Evolutionary conservation across 2,888 invertebrate genomes (phyloP).

Genomic region (Chromoteleia sp.): DNA sequence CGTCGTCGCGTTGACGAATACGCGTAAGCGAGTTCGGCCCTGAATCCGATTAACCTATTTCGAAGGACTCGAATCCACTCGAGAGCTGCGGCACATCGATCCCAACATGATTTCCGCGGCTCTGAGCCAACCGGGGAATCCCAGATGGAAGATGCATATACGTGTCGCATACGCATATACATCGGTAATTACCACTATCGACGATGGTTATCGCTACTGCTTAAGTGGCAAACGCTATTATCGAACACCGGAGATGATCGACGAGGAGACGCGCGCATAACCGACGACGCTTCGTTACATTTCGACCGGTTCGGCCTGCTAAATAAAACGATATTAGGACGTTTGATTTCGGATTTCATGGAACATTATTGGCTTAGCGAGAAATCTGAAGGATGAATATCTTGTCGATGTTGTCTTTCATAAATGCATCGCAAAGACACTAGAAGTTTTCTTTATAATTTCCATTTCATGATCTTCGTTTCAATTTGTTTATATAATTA

Average conservation of each 20-base stretch:
- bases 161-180: constrained; percentile 67
- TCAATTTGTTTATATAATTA: too few relatives aligned
- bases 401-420: too few relatives aligned
- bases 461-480: too few relatives aligned
- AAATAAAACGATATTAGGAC: constrained; percentile 43
- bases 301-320: constrained; percentile 11
- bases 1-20: constrained; percentile 27
- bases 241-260: constrained; percentile 69
- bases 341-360: constrained; percentile 26
- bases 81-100: constrained; percentile 68
- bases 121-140: constrained; percentile 54
- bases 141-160: constrained; percentile 65
- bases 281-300: constrained; percentile 30
- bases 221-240: constrained; percentile 71
- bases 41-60: constrained; percentile 80
- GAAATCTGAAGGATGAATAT: too few relatives aligned
- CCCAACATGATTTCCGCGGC: constrained; percentile 69
- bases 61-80: constrained; percentile 71
- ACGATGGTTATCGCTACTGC: constrained; percentile 67
- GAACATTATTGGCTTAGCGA: constrained; percentile 38
- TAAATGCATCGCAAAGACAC: too few relatives aligned
- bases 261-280: constrained; percentile 45
- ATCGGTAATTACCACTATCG: constrained; percentile 69
- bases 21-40: constrained; percentile 43
- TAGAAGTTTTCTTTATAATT: too few relatives aligned